These are phyloP conservation scores for Augochlorella aurata DNA, from an alignment of 2,888 invertebrate genomes.

Conservation along the genomic window DNA sequence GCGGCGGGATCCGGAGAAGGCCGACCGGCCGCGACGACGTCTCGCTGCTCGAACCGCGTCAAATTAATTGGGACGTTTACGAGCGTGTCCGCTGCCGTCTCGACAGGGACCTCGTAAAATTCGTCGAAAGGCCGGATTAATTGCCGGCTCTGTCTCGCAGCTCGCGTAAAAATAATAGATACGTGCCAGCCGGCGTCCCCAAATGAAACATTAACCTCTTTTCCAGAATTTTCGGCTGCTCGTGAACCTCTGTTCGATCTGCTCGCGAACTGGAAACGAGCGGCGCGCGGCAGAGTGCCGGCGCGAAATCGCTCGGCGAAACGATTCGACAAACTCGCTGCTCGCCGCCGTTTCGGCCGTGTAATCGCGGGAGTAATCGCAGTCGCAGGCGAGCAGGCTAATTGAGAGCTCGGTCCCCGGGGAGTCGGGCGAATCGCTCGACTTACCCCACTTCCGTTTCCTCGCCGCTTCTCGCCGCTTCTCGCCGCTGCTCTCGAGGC, in stretches of 20 bases:
- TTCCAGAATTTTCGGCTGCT: constrained; percentile 5
- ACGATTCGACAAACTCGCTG: constrained; percentile 11
- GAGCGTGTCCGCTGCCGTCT: constrained; percentile 38
- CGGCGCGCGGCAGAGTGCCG: not conserved
- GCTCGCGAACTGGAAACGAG: not conserved
- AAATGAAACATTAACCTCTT: constrained; percentile 21
- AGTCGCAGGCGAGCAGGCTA: constrained; percentile 61
- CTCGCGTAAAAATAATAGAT: constrained; percentile 17
- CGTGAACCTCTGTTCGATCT: constrained; percentile 7
- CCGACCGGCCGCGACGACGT: not conserved
- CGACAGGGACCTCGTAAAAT: constrained; percentile 56
- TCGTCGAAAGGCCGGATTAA: constrained; percentile 55
- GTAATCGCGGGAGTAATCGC: constrained; percentile 53
- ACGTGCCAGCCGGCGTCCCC: constrained; percentile 6
- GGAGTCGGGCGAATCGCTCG: constrained; percentile 67
- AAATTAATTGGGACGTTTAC: constrained; percentile 71
- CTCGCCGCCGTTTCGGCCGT: not conserved
- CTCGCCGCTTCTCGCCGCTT: constrained; percentile 19
- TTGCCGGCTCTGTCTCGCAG: not conserved
- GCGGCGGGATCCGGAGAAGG: not conserved
- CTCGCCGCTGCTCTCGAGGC: constrained; percentile 26
- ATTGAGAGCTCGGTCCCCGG: constrained; percentile 66
- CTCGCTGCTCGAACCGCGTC: constrained; percentile 38
- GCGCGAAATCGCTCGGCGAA: constrained; percentile 4
- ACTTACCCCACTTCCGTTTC: constrained; percentile 53